Evolutionary conservation across 2,888 invertebrate genomes (phyloP).

Genomic region (Aphidius colemani): DNA sequence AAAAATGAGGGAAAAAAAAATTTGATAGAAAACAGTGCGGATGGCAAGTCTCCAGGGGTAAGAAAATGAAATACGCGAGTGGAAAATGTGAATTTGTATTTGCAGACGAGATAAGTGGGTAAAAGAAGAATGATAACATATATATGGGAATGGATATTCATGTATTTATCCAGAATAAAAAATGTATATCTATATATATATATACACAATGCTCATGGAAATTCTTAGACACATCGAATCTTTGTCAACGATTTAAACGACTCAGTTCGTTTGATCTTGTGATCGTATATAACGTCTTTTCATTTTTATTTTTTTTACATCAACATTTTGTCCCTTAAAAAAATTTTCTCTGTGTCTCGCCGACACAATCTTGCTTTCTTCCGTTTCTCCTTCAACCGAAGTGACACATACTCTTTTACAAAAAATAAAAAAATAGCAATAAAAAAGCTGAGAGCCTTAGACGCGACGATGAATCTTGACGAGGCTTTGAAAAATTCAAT

Average conservation of each 20-base stretch:
- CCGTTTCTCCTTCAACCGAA: neutral
- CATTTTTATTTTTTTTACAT: conserved; percentile 3
- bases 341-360: too few species aligned
- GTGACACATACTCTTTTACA: neutral
- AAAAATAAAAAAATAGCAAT: neutral
- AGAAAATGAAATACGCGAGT: conserved; percentile 18
- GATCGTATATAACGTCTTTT: neutral
- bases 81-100: conserved; percentile 25
- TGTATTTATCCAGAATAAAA: neutral
- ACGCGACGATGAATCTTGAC: conserved; percentile 1
- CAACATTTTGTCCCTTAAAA: neutral
- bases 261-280: conserved; percentile 26
- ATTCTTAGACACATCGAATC: conserved; percentile 16
- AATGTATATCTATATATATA: too few species aligned
- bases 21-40: conserved; percentile 14
- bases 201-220: conserved; percentile 8
- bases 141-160: neutral
- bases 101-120: conserved; percentile 26
- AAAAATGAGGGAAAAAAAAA: conserved; percentile 8
- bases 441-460: neutral
- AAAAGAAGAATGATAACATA: conserved; percentile 6
- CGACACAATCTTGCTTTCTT: neutral
- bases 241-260: conserved; percentile 23
- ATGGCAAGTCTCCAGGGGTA: conserved; percentile 19
- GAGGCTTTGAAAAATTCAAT: neutral